Percentiles rank a stretch among this genome's conserved stretches.
Conservation (phyloP, 2,888 invertebrate genomes). For the Didymodactylos carnosus region DNA sequence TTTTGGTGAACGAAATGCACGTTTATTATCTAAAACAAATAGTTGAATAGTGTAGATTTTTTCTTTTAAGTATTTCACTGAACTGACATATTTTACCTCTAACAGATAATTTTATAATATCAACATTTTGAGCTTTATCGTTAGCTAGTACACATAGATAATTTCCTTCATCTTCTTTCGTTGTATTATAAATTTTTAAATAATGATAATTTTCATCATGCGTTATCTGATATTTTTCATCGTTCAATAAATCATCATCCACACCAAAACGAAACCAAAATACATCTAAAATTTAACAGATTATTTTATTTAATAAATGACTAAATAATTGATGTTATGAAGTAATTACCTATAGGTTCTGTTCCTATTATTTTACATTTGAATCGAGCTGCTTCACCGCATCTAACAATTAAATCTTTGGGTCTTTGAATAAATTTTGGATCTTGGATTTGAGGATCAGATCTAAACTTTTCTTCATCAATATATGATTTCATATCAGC, state of each 20-base stretch:
- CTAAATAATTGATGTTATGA: too few relatives aligned
- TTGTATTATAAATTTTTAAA: slow-evolving; percentile 1
- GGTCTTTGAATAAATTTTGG: background rate
- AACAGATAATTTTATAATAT: background rate
- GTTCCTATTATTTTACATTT: background rate
- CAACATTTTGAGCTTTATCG: slow-evolving; percentile 5
- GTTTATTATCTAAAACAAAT: background rate
- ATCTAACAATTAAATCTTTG: background rate
- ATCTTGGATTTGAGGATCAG: background rate
- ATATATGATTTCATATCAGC: background rate
- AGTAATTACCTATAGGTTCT: background rate
- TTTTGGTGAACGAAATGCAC: background rate
- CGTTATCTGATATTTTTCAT: slow-evolving; percentile 8
- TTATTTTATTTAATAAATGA: background rate
- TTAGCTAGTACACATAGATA: slow-evolving; percentile 6
- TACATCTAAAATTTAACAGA: too few relatives aligned
- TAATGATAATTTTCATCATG: background rate
- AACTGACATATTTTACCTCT: too few relatives aligned
- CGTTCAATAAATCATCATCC: slow-evolving; percentile 2
- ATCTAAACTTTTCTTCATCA: background rate
- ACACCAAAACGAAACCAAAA: slow-evolving; percentile 5
- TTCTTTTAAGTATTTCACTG: background rate
- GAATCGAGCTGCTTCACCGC: slow-evolving; percentile 2
- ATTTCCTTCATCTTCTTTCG: background rate
- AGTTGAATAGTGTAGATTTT: too few relatives aligned